Evolutionary conservation across 2,113 vertebrate species (phyloP).

Genomic region (Nesoenas mayeri): DNA sequence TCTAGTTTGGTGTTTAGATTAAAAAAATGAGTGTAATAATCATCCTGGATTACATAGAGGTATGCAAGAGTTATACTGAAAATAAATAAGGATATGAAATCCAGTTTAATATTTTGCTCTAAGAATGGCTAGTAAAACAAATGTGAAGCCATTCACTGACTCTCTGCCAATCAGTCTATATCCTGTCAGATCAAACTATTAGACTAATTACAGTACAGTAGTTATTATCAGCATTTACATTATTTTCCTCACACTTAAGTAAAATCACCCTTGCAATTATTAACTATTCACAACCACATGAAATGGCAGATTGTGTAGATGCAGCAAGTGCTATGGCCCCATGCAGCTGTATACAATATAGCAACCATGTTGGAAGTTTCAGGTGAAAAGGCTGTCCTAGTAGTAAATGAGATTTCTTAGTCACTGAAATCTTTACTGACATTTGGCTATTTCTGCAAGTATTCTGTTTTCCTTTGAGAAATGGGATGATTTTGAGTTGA

Average conservation of each 20-base stretch:
- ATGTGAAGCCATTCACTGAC: neutral
- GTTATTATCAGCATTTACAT: neutral
- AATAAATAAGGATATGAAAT: neutral
- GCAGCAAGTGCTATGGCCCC: neutral
- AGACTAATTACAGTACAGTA: neutral
- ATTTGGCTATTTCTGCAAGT: neutral
- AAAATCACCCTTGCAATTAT: neutral
- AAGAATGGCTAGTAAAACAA: neutral
- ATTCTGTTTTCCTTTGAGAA: neutral
- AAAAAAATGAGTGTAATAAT: neutral
- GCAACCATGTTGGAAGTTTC: neutral
- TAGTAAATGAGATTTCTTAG: neutral
- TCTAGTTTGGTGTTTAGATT: neutral
- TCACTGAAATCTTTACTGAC: neutral
- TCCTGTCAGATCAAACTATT: neutral
- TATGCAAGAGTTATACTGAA: neutral
- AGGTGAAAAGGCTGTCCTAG: neutral
- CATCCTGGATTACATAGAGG: neutral
- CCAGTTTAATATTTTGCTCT: neutral
- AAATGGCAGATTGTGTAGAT: neutral
- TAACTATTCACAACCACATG: neutral
- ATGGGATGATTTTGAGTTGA: neutral
- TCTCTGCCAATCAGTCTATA: neutral
- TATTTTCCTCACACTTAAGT: neutral
- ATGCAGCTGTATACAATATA: neutral